These are phyloP conservation scores for Carcina quercana DNA, from an alignment of 2,888 invertebrate species.

Conservation along the genomic window DNA sequence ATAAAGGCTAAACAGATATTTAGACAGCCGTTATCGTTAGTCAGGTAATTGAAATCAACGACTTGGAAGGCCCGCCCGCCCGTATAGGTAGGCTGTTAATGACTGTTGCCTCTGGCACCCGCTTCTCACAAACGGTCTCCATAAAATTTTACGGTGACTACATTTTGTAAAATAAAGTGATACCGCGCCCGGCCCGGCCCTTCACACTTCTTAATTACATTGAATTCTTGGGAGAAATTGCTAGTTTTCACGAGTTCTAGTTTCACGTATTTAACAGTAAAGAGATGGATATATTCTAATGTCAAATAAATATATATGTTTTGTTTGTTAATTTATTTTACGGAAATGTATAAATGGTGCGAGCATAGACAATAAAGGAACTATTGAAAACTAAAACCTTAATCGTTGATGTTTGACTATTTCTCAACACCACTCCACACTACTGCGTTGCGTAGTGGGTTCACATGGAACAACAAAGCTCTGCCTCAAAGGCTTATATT, in stretches of 20 bases:
- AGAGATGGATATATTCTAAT: too few species aligned
- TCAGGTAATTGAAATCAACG: slow-evolving; percentile 52
- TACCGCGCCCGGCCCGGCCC: slow-evolving; percentile 28
- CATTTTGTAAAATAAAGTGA: slow-evolving; percentile 58
- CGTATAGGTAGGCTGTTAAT: slow-evolving; percentile 47
- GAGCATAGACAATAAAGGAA: too few species aligned
- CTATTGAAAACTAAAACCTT: too few species aligned
- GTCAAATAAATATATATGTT: too few species aligned
- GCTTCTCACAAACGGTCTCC: slow-evolving; percentile 41
- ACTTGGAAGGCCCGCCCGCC: slow-evolving; percentile 27
- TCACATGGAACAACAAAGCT: too few species aligned
- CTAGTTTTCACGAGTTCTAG: slow-evolving; percentile 25
- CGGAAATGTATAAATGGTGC: too few species aligned
- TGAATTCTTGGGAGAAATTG: slow-evolving; percentile 29
- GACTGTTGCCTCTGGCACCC: slow-evolving; percentile 32
- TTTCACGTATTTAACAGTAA: too few species aligned
- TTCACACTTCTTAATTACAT: slow-evolving; percentile 33
- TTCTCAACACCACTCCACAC: too few species aligned
- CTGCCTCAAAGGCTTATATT: too few species aligned
- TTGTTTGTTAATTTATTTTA: too few species aligned
- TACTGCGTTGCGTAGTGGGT: too few species aligned
- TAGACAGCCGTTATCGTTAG: slow-evolving; percentile 37
- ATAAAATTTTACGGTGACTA: slow-evolving; percentile 62
- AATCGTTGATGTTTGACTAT: too few species aligned
- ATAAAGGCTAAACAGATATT: slow-evolving; percentile 33